Percentiles rank a stretch among this genome's conserved stretches.
Conservation (phyloP, 2,797 vertebrate genomes). For the Protosalanx chinensis region DNA sequence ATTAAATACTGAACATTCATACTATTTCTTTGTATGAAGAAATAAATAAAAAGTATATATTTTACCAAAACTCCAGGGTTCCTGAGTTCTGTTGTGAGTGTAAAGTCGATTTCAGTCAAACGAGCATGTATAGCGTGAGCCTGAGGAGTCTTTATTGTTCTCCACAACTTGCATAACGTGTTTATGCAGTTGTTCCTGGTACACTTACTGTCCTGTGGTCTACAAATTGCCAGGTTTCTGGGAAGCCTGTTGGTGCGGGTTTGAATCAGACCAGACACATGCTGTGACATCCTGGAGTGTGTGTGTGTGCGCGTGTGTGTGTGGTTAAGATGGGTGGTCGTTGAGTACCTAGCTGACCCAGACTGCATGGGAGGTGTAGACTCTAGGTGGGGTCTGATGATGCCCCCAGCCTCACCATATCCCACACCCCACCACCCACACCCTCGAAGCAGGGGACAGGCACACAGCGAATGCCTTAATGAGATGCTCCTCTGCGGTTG, state of each 20-base stretch:
- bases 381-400: slow-evolving; percentile 55
- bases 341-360: slow-evolving; percentile 56
- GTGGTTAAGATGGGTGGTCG: slow-evolving; percentile 50
- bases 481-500: slow-evolving; percentile 60
- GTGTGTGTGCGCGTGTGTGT: slow-evolving; percentile 2
- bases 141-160: background rate
- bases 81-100: slow-evolving; percentile 21
- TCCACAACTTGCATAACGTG: background rate
- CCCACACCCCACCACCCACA: slow-evolving; percentile 25
- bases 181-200: background rate
- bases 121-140: background rate
- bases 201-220: background rate
- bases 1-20: slow-evolving; percentile 95
- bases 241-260: slow-evolving; percentile 6
- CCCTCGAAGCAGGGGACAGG: slow-evolving; percentile 54
- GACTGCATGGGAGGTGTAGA: slow-evolving; percentile 63
- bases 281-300: slow-evolving; percentile 2
- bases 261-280: background rate
- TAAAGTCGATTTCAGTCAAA: background rate
- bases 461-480: slow-evolving; percentile 52
- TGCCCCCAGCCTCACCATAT: slow-evolving; percentile 29
- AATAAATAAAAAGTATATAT: slow-evolving; percentile 96
- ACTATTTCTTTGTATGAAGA: slow-evolving; percentile 97
- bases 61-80: slow-evolving; percentile 77
- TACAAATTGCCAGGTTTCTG: slow-evolving; percentile 8